Evolutionary conservation across 2,888 invertebrate genomes (phyloP), one percentile per base, ranked within the genome.

Genomic region (Tortricodes alternella): DNA sequence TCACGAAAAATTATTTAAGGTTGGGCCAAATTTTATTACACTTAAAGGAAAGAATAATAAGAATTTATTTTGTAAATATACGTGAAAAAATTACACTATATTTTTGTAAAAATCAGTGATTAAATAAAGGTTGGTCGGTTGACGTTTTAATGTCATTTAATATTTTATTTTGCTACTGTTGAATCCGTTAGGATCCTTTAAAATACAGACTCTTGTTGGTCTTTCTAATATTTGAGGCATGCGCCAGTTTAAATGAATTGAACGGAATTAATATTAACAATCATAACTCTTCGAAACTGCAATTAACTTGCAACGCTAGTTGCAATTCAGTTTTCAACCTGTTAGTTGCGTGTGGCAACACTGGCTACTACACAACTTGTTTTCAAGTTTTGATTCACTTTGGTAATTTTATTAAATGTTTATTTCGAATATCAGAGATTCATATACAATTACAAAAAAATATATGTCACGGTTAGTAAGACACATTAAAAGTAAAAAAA

Each of bases 271-370:
- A 11, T n/a, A 29, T 29, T 11, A n/a, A 9, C 11, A 11, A 35
- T 24, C 43, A 32, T 24, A 35, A 43, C 51, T 43, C 32, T 41
- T 21, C 6, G 24, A 9, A n/a, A 37, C 24, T 41, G 43, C 35
- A 21, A 50, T 51, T 51, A 35, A 51, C 34, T 16, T 51, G 41
- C 50, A 51, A n/a, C n/a, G 43, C 24, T 16, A 24, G 35, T 29
- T 23, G 51, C 24, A 51, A 43, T 43, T 43, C 32, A 13, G 27
- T 11, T 43, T 32, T 23, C 16, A 23, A 6, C 41, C 32, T 18
- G 51, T 51, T 43, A 35, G 43, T 43, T 43, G 18, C 18, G 51
- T 43, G 43, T 8, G 16, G 43, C 35, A 51, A 35, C n/a, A n/a
- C n/a, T n/a, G n/a, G n/a, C n/a, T n/a, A n/a, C 24, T 41, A 32